Percentiles rank a stretch among this genome's conserved stretches.
Evolutionary conservation across 2,888 invertebrate genomes (phyloP).

Genomic region (Xanthorhoe designata): DNA sequence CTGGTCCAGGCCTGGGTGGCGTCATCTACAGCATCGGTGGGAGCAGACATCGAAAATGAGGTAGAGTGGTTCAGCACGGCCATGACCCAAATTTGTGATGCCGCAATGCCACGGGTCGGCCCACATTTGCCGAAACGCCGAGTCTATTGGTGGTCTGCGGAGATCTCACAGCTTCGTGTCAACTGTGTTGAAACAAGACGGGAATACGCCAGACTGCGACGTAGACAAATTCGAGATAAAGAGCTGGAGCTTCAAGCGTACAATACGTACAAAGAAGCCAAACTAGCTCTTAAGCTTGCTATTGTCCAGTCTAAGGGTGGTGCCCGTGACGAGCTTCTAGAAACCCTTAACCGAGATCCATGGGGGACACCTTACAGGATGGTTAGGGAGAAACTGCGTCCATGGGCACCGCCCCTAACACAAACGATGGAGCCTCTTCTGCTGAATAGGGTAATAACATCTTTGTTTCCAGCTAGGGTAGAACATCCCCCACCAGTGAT

Average conservation of each 20-base stretch:
- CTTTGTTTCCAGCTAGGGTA: too few species aligned
- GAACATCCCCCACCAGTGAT: not conserved
- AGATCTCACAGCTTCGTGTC: too few species aligned
- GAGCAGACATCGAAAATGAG: not conserved
- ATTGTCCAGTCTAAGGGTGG: not conserved
- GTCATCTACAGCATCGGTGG: not conserved
- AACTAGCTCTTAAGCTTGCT: not conserved
- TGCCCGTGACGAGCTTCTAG: constrained; percentile 4
- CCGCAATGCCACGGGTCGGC: not conserved
- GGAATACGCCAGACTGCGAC: not conserved
- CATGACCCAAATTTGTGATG: constrained; percentile 4
- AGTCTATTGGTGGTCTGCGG: constrained; percentile 11
- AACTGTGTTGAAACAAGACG: constrained; percentile 3
- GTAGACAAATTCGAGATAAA: not conserved
- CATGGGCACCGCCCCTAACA: too few species aligned
- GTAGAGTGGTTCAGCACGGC: not conserved
- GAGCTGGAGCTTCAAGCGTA: not conserved
- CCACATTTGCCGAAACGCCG: not conserved
- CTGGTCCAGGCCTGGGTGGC: not conserved
- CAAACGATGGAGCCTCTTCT: too few species aligned
- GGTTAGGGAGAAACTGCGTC: too few species aligned
- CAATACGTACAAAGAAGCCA: not conserved
- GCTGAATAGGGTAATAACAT: too few species aligned
- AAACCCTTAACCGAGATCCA: not conserved
- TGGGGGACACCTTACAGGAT: too few species aligned